These are phyloP conservation scores for Pedionomus torquatus DNA, from an alignment of 2,113 vertebrate species.

Conservation along the genomic window DNA sequence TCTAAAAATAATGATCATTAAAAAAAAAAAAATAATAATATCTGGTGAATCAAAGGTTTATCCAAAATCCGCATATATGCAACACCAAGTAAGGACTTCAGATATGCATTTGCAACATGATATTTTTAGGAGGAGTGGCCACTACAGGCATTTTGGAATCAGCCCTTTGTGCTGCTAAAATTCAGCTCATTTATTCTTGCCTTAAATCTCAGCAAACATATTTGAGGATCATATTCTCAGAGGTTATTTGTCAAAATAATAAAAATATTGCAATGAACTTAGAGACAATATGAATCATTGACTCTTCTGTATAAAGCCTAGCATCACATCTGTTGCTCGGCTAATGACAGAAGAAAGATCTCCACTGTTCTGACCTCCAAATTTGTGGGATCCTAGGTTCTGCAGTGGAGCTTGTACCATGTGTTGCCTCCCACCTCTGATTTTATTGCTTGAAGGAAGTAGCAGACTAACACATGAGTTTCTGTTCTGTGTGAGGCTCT, in stretches of 20 bases:
- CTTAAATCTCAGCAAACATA: background rate
- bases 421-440: slow-evolving; percentile 68
- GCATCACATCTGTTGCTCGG: slow-evolving; percentile 15
- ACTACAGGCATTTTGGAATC: background rate
- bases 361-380: slow-evolving; percentile 10
- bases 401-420: slow-evolving; percentile 36
- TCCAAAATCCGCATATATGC: background rate
- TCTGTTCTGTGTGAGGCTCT: slow-evolving; percentile 32
- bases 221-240: background rate
- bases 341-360: slow-evolving; percentile 8
- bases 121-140: background rate
- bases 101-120: background rate
- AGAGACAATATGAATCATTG: background rate
- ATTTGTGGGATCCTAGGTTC: slow-evolving; percentile 13
- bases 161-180: background rate
- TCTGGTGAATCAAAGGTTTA: background rate
- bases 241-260: background rate
- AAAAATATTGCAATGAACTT: background rate
- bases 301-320: background rate
- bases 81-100: background rate
- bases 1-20: background rate
- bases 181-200: background rate
- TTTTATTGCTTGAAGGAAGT: slow-evolving; percentile 52
- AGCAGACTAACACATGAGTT: slow-evolving; percentile 63
- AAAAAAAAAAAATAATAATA: background rate